These are phyloP conservation scores for Chelidonichthys spinosus DNA, from an alignment of 2,797 vertebrate species.

Conservation along the genomic window DNA sequence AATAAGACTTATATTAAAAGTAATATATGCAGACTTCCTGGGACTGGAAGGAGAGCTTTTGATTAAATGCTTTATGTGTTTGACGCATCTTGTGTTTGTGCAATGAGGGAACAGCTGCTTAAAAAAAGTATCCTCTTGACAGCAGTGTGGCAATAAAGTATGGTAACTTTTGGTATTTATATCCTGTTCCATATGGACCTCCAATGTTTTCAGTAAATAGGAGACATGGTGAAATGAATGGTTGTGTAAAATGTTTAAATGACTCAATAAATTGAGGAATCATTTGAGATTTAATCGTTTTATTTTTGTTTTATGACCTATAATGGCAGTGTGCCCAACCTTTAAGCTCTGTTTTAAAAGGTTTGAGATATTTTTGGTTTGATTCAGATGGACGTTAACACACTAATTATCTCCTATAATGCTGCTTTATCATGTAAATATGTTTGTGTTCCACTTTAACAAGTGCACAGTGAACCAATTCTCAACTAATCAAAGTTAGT, in stretches of 20 bases:
- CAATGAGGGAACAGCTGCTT: conserved; percentile 19
- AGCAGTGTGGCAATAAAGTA: neutral
- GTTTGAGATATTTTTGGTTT: neutral
- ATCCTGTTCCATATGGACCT: neutral
- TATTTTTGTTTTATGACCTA: neutral
- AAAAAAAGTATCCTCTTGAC: neutral
- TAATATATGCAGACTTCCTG: conserved; percentile 65
- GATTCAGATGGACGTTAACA: neutral
- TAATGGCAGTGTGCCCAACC: too few relatives aligned
- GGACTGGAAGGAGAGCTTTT: conserved; percentile 43
- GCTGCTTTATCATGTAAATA: conserved; percentile 2
- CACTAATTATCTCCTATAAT: conserved; percentile 9
- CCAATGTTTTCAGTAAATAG: neutral
- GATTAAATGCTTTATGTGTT: conserved; percentile 57
- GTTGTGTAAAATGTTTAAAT: neutral
- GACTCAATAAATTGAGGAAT: too few relatives aligned
- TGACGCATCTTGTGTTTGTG: conserved; percentile 34
- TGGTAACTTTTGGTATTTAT: neutral
- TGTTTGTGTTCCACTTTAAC: conserved; percentile 17
- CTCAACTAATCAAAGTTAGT: conserved; percentile 19
- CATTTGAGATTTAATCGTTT: too few relatives aligned
- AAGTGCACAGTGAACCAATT: neutral
- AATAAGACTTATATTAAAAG: conserved; percentile 73
- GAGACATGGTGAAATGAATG: neutral
- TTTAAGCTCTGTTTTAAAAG: too few relatives aligned